Conservation (phyloP, 53 echinoderm and acorn worm species). For the Hippasteria phrygiana region DNA sequence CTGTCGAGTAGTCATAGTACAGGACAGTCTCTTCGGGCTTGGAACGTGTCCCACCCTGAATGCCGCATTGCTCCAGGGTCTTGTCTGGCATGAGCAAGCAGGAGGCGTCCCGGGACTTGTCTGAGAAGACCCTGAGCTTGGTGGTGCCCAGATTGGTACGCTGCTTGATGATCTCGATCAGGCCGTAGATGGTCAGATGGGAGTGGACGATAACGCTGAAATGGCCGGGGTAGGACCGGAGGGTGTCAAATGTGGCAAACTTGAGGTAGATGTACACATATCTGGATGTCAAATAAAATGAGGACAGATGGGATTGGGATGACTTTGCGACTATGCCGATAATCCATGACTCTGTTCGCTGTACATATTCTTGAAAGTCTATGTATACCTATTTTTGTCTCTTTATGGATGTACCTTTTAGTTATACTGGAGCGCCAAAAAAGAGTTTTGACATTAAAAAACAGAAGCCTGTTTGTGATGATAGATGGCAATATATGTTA, state of each 20-base stretch:
- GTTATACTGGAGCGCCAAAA: too few species aligned
- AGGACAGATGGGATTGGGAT: not conserved
- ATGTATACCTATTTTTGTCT: too few species aligned
- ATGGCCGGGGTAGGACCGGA: conserved; percentile 92
- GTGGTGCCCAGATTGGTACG: conserved; percentile 79
- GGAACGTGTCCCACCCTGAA: conserved; percentile 75
- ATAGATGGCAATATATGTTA: too few species aligned
- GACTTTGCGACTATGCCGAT: too few species aligned
- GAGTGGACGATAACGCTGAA: conserved; percentile 84
- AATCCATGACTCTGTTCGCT: too few species aligned
- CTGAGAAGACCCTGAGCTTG: conserved; percentile 81
- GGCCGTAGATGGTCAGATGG: conserved; percentile 81
- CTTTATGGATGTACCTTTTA: too few species aligned
- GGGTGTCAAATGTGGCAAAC: conserved; percentile 85
- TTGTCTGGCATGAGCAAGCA: conserved; percentile 79
- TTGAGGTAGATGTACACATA: conserved; percentile 86
- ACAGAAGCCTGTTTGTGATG: too few species aligned
- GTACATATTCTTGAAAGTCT: too few species aligned
- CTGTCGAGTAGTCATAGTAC: conserved; percentile 92
- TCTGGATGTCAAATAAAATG: conserved; percentile 19
- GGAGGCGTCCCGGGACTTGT: conserved; percentile 77
- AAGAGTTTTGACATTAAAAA: too few species aligned
- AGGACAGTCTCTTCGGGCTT: conserved; percentile 83
- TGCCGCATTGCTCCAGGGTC: conserved; percentile 85
- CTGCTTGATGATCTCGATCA: conserved; percentile 81